A percentile compares a stretch with the other conserved stretches of the same genome.
These are phyloP conservation scores for Todiramphus chloris DNA, from an alignment of 2,113 vertebrate species.

Conservation along the genomic window DNA sequence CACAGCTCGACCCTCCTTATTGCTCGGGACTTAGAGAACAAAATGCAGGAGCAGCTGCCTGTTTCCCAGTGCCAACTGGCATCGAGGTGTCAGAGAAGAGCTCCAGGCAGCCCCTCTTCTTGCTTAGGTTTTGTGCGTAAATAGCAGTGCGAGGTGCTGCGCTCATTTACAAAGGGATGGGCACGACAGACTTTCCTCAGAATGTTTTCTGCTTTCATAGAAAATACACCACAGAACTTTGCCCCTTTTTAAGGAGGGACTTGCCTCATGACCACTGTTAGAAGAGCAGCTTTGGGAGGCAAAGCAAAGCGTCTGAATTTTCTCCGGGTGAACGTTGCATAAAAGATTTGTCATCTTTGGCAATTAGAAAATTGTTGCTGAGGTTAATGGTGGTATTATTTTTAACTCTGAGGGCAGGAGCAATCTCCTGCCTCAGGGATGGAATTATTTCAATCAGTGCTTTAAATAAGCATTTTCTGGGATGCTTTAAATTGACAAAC, in stretches of 20 bases:
- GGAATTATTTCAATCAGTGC: constrained; percentile 33
- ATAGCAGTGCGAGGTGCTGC: neutral
- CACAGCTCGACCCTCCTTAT: neutral
- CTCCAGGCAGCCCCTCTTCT: neutral
- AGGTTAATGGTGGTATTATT: constrained; percentile 57
- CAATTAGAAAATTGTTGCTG: constrained; percentile 50
- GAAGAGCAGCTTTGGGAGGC: neutral
- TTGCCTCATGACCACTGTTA: neutral
- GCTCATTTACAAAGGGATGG: neutral
- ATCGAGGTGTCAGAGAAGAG: neutral
- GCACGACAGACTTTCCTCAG: neutral
- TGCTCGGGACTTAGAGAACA: neutral
- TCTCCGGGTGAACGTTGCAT: neutral
- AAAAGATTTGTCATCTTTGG: neutral
- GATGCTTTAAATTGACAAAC: constrained; percentile 1
- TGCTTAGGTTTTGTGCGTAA: neutral
- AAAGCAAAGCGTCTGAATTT: neutral
- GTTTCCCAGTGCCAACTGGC: neutral
- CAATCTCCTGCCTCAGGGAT: constrained; percentile 21
- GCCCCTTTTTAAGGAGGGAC: neutral
- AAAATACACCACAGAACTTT: neutral
- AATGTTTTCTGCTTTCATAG: neutral
- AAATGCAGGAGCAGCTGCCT: neutral
- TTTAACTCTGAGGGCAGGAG: constrained; percentile 56
- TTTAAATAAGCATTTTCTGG: constrained; percentile 32